phyloP scores from a whole-genome alignment of 2,113 vertebrate genomes.

The Microcebus ravelobensis region DNA sequence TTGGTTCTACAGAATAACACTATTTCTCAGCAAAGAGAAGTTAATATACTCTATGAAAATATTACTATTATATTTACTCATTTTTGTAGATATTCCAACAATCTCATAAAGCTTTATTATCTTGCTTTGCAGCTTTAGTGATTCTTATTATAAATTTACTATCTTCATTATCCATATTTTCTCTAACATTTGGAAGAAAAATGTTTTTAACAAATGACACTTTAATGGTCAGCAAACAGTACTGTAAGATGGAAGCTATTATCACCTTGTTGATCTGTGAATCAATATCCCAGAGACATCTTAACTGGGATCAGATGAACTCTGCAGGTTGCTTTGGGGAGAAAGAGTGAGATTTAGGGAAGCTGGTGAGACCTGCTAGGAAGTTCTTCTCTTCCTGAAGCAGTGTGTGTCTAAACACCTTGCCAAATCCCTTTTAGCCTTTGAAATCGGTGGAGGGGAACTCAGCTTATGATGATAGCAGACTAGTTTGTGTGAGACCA shows the following conservation, averaged over 20 bases:
- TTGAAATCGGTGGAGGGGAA: not conserved
- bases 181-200: constrained; percentile 25
- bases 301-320: not conserved
- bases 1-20: not conserved
- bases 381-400: not conserved
- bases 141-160: constrained; percentile 38
- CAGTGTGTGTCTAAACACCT: not conserved
- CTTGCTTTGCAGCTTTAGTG: not conserved
- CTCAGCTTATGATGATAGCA: not conserved
- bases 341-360: not conserved
- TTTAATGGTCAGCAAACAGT: constrained; percentile 59
- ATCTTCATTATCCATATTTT: not conserved
- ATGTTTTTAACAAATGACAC: constrained; percentile 17
- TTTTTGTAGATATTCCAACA: not conserved
- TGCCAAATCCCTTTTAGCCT: not conserved
- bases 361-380: not conserved
- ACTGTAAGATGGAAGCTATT: not conserved
- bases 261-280: constrained; percentile 32
- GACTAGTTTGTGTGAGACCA: not conserved
- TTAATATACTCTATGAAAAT: constrained; percentile 6
- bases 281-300: not conserved
- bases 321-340: not conserved
- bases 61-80: constrained; percentile 12
- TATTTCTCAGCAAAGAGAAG: constrained; percentile 44
- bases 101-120: not conserved